These are phyloP conservation scores for Platalea minor DNA, from an alignment of 2,797 vertebrate genomes.

Conservation along the genomic window DNA sequence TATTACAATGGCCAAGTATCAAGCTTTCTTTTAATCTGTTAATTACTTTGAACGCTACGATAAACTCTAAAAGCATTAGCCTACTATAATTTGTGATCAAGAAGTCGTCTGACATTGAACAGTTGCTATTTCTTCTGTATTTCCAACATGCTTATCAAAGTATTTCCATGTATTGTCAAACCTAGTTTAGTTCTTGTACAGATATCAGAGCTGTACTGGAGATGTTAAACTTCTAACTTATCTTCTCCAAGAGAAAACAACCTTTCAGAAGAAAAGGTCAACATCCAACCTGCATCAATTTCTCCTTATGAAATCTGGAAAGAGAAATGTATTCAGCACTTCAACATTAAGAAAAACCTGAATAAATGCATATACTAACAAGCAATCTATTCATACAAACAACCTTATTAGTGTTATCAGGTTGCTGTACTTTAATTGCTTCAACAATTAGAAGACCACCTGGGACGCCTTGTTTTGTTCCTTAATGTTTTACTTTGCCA, in stretches of 20 bases:
- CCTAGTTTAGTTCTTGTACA: background rate
- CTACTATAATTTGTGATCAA: background rate
- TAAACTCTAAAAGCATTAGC: background rate
- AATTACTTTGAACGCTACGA: background rate
- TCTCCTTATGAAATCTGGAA: background rate
- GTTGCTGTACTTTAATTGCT: conserved; percentile 28
- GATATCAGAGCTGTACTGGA: background rate
- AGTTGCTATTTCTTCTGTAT: background rate
- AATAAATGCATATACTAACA: background rate
- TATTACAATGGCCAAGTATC: background rate
- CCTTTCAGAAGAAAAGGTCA: background rate
- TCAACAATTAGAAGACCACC: conserved; percentile 6
- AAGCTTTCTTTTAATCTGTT: background rate
- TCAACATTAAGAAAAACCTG: background rate
- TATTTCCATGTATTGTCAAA: background rate
- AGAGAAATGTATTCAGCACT: background rate
- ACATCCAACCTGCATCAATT: background rate
- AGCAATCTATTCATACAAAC: background rate
- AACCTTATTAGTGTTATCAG: background rate
- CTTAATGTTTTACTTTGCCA: background rate
- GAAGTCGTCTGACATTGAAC: background rate
- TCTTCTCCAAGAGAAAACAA: background rate
- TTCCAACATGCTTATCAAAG: background rate
- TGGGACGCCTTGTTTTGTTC: conserved; percentile 7
- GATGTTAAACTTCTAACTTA: background rate